Evolutionary conservation across 2,888 invertebrate genomes (phyloP).

Genomic region (Netelia virgata): DNA sequence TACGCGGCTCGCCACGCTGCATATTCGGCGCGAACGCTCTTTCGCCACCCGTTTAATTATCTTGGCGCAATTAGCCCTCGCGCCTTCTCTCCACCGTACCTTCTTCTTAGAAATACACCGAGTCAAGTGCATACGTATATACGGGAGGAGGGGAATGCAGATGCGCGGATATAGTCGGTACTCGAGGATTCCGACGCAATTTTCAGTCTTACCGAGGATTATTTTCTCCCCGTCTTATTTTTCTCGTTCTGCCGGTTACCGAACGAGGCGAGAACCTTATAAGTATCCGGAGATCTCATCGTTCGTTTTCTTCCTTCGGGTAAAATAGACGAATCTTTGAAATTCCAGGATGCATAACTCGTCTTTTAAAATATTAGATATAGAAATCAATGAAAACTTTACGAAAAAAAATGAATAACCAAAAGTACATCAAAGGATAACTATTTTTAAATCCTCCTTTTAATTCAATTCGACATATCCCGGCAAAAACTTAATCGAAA

Average conservation of each 20-base stretch:
- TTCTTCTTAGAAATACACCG: constrained; percentile 35
- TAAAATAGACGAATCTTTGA: not conserved
- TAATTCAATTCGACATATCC: not conserved
- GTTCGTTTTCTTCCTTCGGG: not conserved
- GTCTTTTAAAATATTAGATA: not conserved
- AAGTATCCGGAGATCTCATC: constrained; percentile 6
- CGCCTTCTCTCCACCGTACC: constrained; percentile 48
- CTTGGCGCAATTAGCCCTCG: constrained; percentile 74
- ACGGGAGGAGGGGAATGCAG: constrained; percentile 20
- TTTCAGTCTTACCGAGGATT: constrained; percentile 29
- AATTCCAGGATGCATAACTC: not conserved
- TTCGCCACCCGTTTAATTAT: constrained; percentile 74
- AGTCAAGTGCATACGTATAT: constrained; percentile 21
- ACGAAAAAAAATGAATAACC: too few species aligned
- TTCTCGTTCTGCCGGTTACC: not conserved
- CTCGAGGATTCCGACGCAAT: constrained; percentile 43
- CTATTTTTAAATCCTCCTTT: too few species aligned
- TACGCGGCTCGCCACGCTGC: constrained; percentile 59
- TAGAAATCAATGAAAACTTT: not conserved
- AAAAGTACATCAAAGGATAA: too few species aligned
- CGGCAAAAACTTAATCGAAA: not conserved
- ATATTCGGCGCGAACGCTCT: constrained; percentile 49
- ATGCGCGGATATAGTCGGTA: constrained; percentile 24
- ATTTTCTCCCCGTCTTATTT: constrained; percentile 21
- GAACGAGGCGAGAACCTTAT: not conserved